phyloP scores from a whole-genome alignment of 2,888 invertebrate species.

The Laspeyria flexula region DNA sequence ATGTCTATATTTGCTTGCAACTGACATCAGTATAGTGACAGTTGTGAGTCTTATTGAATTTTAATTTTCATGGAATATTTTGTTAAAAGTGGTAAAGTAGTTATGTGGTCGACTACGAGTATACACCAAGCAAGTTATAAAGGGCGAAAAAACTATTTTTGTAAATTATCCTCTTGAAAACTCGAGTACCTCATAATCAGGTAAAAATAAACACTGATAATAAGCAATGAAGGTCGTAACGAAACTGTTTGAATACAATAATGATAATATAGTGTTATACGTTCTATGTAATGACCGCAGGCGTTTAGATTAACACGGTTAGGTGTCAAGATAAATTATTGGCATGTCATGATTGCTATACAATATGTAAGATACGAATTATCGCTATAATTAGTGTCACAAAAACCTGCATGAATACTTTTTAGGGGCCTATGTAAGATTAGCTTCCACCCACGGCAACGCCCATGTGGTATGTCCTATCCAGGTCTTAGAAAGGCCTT shows the following conservation, averaged over 20 bases:
- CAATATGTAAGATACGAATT: slow-evolving; percentile 16
- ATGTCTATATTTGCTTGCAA: too few relatives aligned
- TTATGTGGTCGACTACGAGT: too few relatives aligned
- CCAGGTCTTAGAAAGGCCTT: too few relatives aligned
- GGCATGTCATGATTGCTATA: slow-evolving; percentile 25
- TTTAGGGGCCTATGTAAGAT: too few relatives aligned
- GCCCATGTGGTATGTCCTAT: too few relatives aligned
- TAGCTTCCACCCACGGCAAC: too few relatives aligned
- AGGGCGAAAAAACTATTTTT: slow-evolving; percentile 22
- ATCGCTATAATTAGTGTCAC: slow-evolving; percentile 19
- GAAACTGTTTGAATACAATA: slow-evolving; percentile 1
- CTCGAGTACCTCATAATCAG: slow-evolving; percentile 5
- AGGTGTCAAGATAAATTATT: slow-evolving; percentile 33
- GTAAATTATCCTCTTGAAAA: slow-evolving; percentile 7
- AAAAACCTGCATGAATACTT: too few relatives aligned
- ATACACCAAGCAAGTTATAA: neutral
- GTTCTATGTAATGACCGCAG: slow-evolving; percentile 22
- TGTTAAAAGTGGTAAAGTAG: too few relatives aligned
- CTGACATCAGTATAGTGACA: too few relatives aligned
- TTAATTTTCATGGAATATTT: too few relatives aligned
- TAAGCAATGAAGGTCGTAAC: slow-evolving; percentile 9
- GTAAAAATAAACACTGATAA: slow-evolving; percentile 31
- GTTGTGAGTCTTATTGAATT: too few relatives aligned
- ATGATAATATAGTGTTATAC: slow-evolving; percentile 7
- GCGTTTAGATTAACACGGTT: slow-evolving; percentile 16